Evolutionary conservation across 2,797 vertebrate species (phyloP).

Genomic region (Microctenopoma lineatum): DNA sequence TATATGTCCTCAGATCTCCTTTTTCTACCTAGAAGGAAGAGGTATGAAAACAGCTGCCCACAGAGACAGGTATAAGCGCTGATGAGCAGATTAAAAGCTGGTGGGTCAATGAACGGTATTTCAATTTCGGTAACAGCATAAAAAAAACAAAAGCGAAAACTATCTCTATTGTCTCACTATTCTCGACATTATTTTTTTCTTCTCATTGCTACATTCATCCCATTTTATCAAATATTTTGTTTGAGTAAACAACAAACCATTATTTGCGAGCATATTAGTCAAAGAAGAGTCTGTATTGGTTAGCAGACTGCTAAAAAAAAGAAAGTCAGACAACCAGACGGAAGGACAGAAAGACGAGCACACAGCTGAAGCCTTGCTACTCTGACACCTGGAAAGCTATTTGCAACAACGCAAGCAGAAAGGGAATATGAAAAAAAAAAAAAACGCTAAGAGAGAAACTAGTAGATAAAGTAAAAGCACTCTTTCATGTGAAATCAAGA

Average conservation of each 20-base stretch:
- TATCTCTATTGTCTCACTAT: neutral
- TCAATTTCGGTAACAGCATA: too few species aligned
- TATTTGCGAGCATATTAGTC: slow-evolving; percentile 5
- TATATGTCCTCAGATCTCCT: too few species aligned
- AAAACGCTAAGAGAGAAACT: slow-evolving; percentile 64
- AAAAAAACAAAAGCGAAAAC: neutral
- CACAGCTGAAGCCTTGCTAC: slow-evolving; percentile 67
- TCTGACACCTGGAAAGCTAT: slow-evolving; percentile 70
- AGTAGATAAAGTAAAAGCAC: slow-evolving; percentile 80
- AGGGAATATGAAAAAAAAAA: slow-evolving; percentile 28
- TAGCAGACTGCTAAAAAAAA: slow-evolving; percentile 36
- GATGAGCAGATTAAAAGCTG: neutral
- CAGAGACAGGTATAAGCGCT: neutral
- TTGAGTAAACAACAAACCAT: neutral
- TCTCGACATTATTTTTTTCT: neutral
- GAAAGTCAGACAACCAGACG: slow-evolving; percentile 38
- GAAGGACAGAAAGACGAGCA: slow-evolving; percentile 54
- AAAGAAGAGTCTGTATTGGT: slow-evolving; percentile 17
- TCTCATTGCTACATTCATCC: neutral
- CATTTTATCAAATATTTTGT: slow-evolving; percentile 2
- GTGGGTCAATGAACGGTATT: neutral
- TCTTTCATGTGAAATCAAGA: slow-evolving; percentile 85
- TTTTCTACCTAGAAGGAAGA: slow-evolving; percentile 15
- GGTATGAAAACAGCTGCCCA: neutral
- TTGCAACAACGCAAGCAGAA: slow-evolving; percentile 59